Percentiles rank a stretch among this genome's conserved stretches.
These are phyloP conservation scores for Anthophora plumipes DNA, from an alignment of 2,888 invertebrate species.

Conservation along the genomic window DNA sequence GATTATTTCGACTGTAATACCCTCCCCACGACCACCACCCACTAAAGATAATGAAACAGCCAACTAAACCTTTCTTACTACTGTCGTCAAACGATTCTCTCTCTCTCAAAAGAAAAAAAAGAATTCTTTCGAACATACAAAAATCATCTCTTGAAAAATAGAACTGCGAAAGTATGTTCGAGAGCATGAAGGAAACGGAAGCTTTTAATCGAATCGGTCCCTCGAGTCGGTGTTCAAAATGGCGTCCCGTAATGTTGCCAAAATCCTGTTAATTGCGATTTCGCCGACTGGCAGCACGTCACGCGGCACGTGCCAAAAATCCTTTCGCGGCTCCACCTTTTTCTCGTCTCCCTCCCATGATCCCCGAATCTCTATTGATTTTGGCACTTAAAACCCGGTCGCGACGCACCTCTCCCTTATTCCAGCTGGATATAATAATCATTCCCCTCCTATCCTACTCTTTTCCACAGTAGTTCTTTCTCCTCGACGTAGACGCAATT, in stretches of 20 bases:
- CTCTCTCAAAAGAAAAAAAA: too few relatives aligned
- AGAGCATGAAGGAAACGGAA: too few relatives aligned
- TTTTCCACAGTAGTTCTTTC: neutral
- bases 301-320: constrained; percentile 63
- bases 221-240: neutral
- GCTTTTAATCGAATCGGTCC: too few relatives aligned
- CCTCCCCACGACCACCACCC: too few relatives aligned
- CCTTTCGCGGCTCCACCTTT: constrained; percentile 28
- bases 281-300: constrained; percentile 34
- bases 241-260: constrained; percentile 57
- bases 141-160: too few relatives aligned
- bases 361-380: constrained; percentile 59
- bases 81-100: neutral
- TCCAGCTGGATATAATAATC: constrained; percentile 17
- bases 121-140: too few relatives aligned
- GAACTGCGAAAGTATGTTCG: too few relatives aligned
- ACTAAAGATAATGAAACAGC: neutral
- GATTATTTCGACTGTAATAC: constrained; percentile 1
- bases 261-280: constrained; percentile 57
- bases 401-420: neutral
- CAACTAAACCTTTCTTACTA: neutral
- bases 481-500: constrained; percentile 51
- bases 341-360: too few relatives aligned
- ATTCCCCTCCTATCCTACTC: neutral
- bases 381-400: constrained; percentile 53